A percentile compares a stretch with the other conserved stretches of the same genome.
Evolutionary conservation across 2,888 invertebrate genomes (phyloP).

Genomic region (Tachystola acroxantha): DNA sequence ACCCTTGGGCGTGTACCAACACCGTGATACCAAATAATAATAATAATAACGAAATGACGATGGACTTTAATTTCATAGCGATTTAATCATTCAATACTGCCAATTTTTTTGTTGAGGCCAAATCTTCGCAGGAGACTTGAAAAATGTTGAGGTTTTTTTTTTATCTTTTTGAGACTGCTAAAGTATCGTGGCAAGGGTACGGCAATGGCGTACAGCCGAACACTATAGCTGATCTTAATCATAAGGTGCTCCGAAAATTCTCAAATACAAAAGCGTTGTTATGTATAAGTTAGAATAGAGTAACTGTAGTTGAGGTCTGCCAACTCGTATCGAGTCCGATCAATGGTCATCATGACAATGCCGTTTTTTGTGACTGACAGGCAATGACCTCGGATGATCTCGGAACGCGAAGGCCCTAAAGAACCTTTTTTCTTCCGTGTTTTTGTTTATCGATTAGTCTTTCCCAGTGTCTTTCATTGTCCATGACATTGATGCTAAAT

Average conservation of each 20-base stretch:
- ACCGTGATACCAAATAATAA: too few species aligned
- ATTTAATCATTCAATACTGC: constrained; percentile 3
- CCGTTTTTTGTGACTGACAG: constrained; percentile 45
- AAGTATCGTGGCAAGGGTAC: not conserved
- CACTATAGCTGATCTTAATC: constrained; percentile 1
- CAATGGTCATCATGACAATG: constrained; percentile 58
- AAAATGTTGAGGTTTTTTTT: constrained; percentile 2
- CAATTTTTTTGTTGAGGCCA: not conserved
- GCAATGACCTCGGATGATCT: constrained; percentile 46
- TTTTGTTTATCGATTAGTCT: constrained; percentile 40
- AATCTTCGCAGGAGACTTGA: not conserved
- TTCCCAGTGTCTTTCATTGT: constrained; percentile 39
- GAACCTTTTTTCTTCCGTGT: constrained; percentile 21
- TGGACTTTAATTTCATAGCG: constrained; percentile 5
- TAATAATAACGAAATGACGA: too few species aligned
- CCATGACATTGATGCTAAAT: constrained; percentile 59
- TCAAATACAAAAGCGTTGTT: constrained; percentile 9
- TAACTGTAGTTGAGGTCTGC: constrained; percentile 51
- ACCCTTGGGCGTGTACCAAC: too few species aligned
- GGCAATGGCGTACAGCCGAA: not conserved
- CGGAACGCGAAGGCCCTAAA: constrained; percentile 31
- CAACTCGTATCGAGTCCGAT: constrained; percentile 43
- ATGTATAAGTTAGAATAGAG: constrained; percentile 34
- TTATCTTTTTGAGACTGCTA: not conserved
- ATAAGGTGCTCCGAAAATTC: constrained; percentile 16